These are phyloP conservation scores for Trachelus iudaicus DNA, from an alignment of 2,888 invertebrate genomes.

Conservation along the genomic window DNA sequence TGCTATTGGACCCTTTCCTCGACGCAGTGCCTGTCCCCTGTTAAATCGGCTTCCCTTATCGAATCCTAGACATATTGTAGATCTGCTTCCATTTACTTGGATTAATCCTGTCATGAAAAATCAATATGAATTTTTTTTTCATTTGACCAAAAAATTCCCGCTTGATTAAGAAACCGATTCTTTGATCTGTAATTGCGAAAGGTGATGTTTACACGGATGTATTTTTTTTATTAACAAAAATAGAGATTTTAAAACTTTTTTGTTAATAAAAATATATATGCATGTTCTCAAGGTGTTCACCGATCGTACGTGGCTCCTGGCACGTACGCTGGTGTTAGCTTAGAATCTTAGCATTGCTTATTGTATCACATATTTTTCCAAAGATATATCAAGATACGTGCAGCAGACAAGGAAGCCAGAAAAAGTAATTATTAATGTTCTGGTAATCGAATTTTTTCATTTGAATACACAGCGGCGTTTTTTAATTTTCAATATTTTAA, in stretches of 20 bases:
- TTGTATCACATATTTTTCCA: background rate
- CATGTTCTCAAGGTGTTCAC: background rate
- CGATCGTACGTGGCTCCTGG: background rate
- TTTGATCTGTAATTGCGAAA: background rate
- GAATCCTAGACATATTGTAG: background rate
- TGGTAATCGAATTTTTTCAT: background rate
- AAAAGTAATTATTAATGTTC: background rate
- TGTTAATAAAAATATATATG: background rate
- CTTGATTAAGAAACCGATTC: background rate
- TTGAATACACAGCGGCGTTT: background rate
- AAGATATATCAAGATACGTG: background rate
- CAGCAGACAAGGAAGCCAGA: background rate
- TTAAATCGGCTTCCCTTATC: background rate
- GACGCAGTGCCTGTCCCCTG: background rate
- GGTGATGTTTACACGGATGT: background rate
- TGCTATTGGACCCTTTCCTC: conserved; percentile 18
- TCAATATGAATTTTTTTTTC: background rate
- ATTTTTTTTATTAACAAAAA: background rate
- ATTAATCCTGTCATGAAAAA: background rate
- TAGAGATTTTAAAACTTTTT: too few species aligned
- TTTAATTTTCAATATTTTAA: background rate
- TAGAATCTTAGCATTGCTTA: background rate
- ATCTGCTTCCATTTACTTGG: background rate
- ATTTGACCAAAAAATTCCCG: background rate
- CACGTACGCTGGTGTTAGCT: background rate